phyloP scores from a whole-genome alignment of 2,797 vertebrate genomes.

The Cetoscarus ocellatus region DNA sequence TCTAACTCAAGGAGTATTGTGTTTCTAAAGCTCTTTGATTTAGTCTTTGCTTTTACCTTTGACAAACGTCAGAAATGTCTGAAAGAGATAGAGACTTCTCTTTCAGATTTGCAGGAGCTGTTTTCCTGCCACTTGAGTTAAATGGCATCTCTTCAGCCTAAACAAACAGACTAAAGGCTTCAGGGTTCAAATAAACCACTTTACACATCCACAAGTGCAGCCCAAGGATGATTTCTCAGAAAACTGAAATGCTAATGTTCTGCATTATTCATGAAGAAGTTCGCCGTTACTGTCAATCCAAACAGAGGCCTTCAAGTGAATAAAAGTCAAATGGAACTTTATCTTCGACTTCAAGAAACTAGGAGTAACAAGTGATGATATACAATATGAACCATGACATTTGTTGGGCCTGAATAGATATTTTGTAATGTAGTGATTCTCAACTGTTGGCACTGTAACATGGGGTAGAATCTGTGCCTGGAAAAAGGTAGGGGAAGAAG shows the following conservation, averaged over 20 bases:
- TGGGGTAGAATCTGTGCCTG: no score
- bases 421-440: no score
- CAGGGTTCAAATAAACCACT: conserved; percentile 34
- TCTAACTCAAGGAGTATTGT: not conserved
- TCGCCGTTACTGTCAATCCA: conserved; percentile 20
- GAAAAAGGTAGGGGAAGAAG: no score
- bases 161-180: conserved; percentile 24
- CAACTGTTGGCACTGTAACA: no score
- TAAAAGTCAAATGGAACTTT: conserved; percentile 24
- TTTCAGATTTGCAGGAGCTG: conserved; percentile 12
- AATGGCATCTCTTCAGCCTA: conserved; percentile 27
- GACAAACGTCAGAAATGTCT: not conserved
- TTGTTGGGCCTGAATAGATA: not conserved
- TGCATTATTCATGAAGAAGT: conserved; percentile 49
- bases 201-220: conserved; percentile 27
- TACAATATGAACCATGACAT: not conserved
- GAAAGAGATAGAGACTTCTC: not conserved
- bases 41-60: not conserved
- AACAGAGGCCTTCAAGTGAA: conserved; percentile 22
- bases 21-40: not conserved
- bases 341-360: not conserved
- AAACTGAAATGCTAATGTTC: conserved; percentile 33
- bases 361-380: not conserved
- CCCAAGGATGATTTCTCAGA: conserved; percentile 30
- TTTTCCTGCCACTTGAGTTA: conserved; percentile 30